Conservation (phyloP, 2,113 vertebrate genomes). For the Arenaria interpres region DNA sequence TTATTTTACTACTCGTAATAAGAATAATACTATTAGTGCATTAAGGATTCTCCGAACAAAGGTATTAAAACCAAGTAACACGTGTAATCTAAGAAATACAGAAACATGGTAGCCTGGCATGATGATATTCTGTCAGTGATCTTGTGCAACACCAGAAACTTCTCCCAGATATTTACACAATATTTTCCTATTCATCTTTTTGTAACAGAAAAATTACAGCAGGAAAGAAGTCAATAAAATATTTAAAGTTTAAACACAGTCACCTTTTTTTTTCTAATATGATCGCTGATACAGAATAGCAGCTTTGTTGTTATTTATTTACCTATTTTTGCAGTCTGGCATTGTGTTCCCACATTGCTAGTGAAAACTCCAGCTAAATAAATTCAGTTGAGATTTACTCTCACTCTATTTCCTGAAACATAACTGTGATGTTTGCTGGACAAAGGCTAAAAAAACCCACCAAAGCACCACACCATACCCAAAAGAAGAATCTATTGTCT, state of each 20-base stretch:
- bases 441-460: background rate
- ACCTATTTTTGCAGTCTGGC: constrained; percentile 19
- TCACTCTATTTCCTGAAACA: background rate
- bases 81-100: background rate
- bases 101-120: background rate
- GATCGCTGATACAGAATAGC: background rate
- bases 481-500: background rate
- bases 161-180: background rate
- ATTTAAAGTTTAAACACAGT: background rate
- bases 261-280: background rate
- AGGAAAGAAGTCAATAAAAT: constrained; percentile 22
- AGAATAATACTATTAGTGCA: background rate
- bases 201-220: background rate
- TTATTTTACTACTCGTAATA: background rate
- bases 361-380: constrained; percentile 33
- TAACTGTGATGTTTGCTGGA: background rate
- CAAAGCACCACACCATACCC: background rate
- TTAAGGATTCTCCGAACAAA: background rate
- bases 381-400: constrained; percentile 17
- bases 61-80: background rate
- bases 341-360: background rate
- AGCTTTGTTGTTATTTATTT: constrained; percentile 41
- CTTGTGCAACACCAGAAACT: background rate
- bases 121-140: background rate
- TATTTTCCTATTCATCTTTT: background rate